Evolutionary conservation across 2,113 vertebrate species (phyloP).

Genomic region (Nothoprocta pentlandii): DNA sequence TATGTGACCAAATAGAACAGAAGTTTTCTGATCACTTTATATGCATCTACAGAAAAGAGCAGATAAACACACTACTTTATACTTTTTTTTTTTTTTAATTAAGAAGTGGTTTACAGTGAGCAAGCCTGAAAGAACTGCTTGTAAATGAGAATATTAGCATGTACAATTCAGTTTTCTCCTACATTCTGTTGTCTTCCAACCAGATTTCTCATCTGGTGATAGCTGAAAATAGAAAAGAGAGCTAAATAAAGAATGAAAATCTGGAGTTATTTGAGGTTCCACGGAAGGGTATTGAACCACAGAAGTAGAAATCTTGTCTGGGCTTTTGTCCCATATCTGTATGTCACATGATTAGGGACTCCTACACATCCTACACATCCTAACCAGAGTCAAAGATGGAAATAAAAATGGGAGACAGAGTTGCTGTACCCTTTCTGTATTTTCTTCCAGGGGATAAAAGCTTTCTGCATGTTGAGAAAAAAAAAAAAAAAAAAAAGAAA

Average conservation of each 20-base stretch:
- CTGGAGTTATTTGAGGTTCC: not conserved
- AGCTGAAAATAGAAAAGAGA: not conserved
- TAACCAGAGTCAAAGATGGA: not conserved
- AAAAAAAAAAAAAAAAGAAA: too few species aligned
- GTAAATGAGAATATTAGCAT: not conserved
- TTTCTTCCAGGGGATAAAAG: not conserved
- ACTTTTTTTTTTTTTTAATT: not conserved
- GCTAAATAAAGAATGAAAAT: not conserved
- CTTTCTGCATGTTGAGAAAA: not conserved
- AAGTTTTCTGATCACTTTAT: not conserved
- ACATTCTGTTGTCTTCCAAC: not conserved
- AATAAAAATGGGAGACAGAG: not conserved
- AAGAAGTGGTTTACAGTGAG: not conserved
- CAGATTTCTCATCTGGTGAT: not conserved
- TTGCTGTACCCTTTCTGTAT: accelerated
- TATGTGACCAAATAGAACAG: not conserved
- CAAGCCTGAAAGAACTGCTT: not conserved
- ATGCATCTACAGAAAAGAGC: not conserved
- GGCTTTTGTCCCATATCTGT: not conserved
- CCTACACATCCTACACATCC: not conserved
- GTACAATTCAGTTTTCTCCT: not conserved
- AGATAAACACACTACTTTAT: not conserved
- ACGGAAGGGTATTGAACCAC: not conserved
- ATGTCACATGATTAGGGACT: not conserved
- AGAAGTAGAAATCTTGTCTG: not conserved